Evolutionary conservation across 2,797 vertebrate genomes (phyloP).

Genomic region (Lagocephalus sceleratus): DNA sequence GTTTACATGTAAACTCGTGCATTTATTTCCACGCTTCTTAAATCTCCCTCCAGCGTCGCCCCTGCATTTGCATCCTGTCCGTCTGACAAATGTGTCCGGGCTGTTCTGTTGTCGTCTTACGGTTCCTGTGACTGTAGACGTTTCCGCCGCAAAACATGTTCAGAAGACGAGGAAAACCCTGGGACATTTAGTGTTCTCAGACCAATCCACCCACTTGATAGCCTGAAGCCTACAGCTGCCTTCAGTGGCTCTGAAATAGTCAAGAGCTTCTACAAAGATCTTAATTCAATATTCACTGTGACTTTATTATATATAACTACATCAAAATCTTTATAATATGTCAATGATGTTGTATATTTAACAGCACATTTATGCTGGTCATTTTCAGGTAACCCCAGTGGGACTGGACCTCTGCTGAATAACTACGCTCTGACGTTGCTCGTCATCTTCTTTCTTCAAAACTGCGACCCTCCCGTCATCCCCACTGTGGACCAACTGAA

Average conservation of each 20-base stretch:
- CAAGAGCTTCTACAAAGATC: too few species aligned
- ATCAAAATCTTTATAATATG: too few species aligned
- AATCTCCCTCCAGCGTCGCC: conserved; percentile 62
- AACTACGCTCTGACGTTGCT: conserved; percentile 92
- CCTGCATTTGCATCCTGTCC: conserved; percentile 36
- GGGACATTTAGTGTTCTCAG: too few species aligned
- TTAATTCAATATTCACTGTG: too few species aligned
- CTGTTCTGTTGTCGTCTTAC: accelerated
- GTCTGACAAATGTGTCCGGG: conserved; percentile 41
- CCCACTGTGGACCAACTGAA: conserved; percentile 78
- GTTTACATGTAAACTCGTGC: too few species aligned
- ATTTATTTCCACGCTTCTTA: conserved; percentile 22
- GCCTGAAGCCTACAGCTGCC: too few species aligned
- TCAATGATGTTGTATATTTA: too few species aligned
- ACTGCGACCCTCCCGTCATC: conserved; percentile 80
- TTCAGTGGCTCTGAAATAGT: too few species aligned
- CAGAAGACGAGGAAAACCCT: too few species aligned
- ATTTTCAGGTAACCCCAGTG: conserved; percentile 79
- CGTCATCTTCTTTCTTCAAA: conserved; percentile 89
- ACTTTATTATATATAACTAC: too few species aligned
- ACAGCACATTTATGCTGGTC: background rate
- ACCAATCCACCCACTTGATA: too few species aligned
- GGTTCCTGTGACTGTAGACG: conserved; percentile 24
- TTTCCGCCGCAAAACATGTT: background rate
- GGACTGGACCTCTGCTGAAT: conserved; percentile 85